Evolutionary conservation across 2,797 vertebrate species (phyloP).

Genomic region (Peromyscus eremicus): DNA sequence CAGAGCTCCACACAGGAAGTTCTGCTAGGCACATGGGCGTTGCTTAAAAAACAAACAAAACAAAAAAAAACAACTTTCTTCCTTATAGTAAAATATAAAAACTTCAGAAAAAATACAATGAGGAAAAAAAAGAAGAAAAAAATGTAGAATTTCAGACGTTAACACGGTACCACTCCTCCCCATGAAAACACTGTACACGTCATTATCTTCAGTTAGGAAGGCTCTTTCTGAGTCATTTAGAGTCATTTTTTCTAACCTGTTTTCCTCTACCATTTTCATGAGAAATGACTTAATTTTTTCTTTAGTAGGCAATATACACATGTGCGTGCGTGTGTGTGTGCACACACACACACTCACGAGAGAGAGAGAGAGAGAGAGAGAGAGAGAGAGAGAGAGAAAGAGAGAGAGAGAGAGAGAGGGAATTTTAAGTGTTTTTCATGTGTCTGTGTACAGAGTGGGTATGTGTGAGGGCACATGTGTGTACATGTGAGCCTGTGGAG

Average conservation of each 20-base stretch:
- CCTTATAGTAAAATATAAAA: neutral
- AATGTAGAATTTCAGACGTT: neutral
- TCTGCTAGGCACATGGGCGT: neutral
- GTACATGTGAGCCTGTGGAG: neutral
- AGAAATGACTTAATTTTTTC: conserved; percentile 45
- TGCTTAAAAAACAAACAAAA: neutral
- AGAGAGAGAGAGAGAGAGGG: neutral
- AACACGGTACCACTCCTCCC: neutral
- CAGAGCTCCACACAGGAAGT: neutral
- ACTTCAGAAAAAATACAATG: conserved; percentile 23
- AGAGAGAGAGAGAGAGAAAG: too few species aligned
- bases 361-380: neutral
- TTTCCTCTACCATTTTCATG: conserved; percentile 6
- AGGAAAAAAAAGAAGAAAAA: conserved; percentile 8
- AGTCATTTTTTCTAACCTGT: neutral
- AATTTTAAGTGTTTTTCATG: neutral
- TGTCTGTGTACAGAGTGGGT: neutral
- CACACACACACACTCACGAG: too few species aligned
- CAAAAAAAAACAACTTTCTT: neutral
- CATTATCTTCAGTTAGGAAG: neutral
- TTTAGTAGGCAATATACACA: neutral
- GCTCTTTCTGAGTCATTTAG: neutral
- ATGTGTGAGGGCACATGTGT: too few species aligned
- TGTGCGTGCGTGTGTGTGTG: fast-evolving
- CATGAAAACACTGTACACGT: neutral